A percentile compares a stretch with the other conserved stretches of the same genome.
phyloP scores from a whole-genome alignment of 2,797 vertebrate species.

The Falco berigora region DNA sequence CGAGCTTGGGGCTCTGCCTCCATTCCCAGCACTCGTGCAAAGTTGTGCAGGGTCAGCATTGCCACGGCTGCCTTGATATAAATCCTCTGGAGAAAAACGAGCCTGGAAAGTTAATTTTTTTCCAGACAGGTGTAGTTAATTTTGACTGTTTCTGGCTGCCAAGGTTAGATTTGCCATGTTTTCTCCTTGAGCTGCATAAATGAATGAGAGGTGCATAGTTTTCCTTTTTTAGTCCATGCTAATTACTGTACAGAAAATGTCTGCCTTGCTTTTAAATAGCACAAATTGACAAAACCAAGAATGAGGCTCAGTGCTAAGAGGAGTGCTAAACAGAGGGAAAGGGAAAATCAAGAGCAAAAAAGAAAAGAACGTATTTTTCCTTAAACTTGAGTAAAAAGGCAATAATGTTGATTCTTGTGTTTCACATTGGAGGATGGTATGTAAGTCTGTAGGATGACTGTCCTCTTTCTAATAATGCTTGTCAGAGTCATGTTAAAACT shows the following conservation, averaged over 20 bases:
- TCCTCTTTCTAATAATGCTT: background rate
- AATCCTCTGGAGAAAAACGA: background rate
- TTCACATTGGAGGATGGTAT: background rate
- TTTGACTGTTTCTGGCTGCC: background rate
- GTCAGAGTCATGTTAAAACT: background rate
- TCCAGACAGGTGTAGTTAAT: background rate
- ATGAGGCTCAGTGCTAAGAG: background rate
- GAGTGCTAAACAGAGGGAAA: background rate
- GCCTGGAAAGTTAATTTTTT: background rate
- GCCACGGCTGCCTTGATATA: background rate
- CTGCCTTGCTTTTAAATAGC: background rate
- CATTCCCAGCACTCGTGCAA: rapidly evolving
- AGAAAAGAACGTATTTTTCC: background rate
- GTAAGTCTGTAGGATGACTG: too few species aligned
- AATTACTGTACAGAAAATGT: background rate
- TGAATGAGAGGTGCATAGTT: background rate
- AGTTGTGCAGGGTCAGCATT: rapidly evolving
- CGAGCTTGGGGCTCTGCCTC: background rate
- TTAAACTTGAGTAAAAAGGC: background rate
- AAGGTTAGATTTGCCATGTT: background rate
- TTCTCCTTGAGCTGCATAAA: background rate
- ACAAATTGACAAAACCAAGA: background rate
- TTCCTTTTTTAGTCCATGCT: background rate
- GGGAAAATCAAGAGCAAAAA: background rate
- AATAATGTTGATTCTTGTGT: background rate